A percentile compares a stretch with the other conserved stretches of the same genome.
Conservation (phyloP, 2,888 invertebrate genomes). For the Girardia tigrina region DNA sequence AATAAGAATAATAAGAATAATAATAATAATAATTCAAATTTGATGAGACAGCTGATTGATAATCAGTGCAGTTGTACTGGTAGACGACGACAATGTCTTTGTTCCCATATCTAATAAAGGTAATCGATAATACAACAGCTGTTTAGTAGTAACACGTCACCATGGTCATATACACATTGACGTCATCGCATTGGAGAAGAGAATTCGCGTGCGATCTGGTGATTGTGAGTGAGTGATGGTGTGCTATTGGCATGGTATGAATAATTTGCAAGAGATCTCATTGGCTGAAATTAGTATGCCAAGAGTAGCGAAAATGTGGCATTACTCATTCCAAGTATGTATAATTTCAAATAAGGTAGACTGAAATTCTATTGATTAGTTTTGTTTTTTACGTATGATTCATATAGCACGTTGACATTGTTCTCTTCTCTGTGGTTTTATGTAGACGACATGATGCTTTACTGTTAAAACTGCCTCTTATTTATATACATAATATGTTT, state of each 20-base stretch:
- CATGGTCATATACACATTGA: constrained; percentile 15
- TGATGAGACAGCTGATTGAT: not conserved
- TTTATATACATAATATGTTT: no score
- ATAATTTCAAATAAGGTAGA: constrained; percentile 5
- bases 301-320: constrained; percentile 23
- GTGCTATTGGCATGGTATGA: constrained; percentile 11
- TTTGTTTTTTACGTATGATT: not conserved
- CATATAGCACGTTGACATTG: constrained; percentile 23
- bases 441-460: no score
- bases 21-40: no score
- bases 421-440: constrained; percentile 15
- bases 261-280: not conserved
- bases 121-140: constrained; percentile 23
- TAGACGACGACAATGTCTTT: not conserved
- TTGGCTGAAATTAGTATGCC: constrained; percentile 9
- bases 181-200: constrained; percentile 3
- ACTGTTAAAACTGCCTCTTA: no score
- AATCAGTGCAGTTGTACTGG: no score
- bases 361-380: not conserved
- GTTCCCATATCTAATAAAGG: constrained; percentile 20
- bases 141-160: constrained; percentile 20
- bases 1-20: no score
- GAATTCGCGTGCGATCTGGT: not conserved
- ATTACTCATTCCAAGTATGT: constrained; percentile 23
- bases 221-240: not conserved